These are phyloP conservation scores for Philotrypesis tridentata DNA, from an alignment of 1,140 invertebrate genomes.

Conservation along the genomic window DNA sequence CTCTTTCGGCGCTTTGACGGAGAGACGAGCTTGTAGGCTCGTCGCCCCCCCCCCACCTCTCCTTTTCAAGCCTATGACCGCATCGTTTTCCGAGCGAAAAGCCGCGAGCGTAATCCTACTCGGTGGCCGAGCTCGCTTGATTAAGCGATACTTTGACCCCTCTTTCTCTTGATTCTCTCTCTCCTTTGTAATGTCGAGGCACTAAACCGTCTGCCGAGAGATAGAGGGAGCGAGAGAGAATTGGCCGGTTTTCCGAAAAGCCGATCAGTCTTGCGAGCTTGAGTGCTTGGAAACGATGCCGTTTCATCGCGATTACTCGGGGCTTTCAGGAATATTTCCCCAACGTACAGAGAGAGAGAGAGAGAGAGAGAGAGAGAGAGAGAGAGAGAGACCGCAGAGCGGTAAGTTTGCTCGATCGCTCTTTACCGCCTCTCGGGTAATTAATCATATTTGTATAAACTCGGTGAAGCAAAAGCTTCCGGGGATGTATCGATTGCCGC, in stretches of 20 bases:
- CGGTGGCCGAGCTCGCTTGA: background rate
- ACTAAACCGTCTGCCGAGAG: background rate
- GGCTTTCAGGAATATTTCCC: background rate
- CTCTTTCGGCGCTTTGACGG: slow-evolving; percentile 3
- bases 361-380: too few species aligned
- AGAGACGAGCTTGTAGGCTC: background rate
- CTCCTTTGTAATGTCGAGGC: background rate
- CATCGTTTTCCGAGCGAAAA: background rate
- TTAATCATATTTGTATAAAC: background rate
- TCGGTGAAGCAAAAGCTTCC: too few species aligned
- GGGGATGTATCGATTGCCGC: too few species aligned
- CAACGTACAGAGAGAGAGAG: background rate
- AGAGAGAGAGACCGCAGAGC: too few species aligned
- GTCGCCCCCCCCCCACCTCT: too few species aligned
- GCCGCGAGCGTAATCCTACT: background rate
- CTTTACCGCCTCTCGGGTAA: background rate
- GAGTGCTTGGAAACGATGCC: background rate
- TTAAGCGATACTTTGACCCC: background rate
- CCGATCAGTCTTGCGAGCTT: background rate
- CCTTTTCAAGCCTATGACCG: background rate
- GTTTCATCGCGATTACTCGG: background rate
- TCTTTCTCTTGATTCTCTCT: background rate
- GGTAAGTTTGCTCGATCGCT: background rate
- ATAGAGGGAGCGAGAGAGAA: background rate
- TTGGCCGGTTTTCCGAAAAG: slow-evolving; percentile 15